phyloP scores from a whole-genome alignment of 2,888 invertebrate genomes.

The Ophioninae sp. region DNA sequence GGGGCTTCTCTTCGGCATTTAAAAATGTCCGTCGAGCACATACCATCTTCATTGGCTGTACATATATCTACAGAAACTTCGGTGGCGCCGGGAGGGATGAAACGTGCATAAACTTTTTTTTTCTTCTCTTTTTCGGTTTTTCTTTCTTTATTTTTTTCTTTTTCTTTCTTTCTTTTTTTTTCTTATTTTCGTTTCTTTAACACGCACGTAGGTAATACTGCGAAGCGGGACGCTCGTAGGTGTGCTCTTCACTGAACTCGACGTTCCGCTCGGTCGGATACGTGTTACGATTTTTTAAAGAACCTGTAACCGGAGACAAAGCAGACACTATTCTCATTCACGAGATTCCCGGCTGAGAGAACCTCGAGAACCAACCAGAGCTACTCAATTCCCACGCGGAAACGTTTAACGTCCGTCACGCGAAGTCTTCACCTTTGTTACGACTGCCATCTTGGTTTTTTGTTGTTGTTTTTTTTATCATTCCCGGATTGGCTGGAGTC shows the following conservation, averaged over 20 bases:
- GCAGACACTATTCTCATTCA: constrained; percentile 58
- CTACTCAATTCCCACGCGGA: constrained; percentile 42
- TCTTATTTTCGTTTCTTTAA: neutral
- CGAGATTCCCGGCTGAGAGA: constrained; percentile 20
- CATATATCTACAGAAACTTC: constrained; percentile 20
- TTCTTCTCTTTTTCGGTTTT: neutral
- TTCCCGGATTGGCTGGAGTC: neutral
- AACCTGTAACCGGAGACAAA: constrained; percentile 64
- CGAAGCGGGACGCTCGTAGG: neutral
- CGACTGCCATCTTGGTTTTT: too few relatives aligned
- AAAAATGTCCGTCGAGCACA: constrained; percentile 66
- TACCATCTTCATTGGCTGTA: constrained; percentile 33
- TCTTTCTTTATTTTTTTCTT: neutral
- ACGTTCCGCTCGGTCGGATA: constrained; percentile 60
- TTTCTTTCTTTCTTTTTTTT: constrained; percentile 11
- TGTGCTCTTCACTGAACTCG: constrained; percentile 38
- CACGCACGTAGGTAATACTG: neutral
- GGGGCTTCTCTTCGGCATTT: constrained; percentile 61
- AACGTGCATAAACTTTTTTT: constrained; percentile 44
- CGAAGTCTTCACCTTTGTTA: constrained; percentile 9
- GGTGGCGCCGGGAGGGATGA: constrained; percentile 56
- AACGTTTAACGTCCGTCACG: constrained; percentile 27
- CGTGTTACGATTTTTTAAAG: constrained; percentile 63
- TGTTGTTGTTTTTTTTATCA: constrained; percentile 9
- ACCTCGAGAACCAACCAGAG: neutral